Evolutionary conservation across 2,797 vertebrate species (phyloP), one percentile per base, ranked within the genome.

Genomic region (Anisognathus igniventris): DNA sequence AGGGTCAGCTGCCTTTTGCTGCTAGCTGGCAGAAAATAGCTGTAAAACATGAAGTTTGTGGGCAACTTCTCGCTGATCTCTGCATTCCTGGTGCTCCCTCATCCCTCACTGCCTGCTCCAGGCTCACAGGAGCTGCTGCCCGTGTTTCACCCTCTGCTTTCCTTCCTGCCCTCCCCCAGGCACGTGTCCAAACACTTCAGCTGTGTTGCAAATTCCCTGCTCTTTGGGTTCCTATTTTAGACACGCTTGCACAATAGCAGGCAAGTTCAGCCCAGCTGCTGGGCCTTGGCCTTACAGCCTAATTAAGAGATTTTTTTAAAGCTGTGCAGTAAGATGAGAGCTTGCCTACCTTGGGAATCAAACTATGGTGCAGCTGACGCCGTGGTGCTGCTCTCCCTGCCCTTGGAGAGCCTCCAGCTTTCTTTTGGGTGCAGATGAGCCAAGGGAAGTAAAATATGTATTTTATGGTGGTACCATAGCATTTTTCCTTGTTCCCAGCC

Each of bases 401-500:
- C 56, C 45, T n/a, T 76, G 40, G 2, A 44, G 23, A 87, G n/a
- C 70, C n/a, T 50, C 57, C 2, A 3, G 50, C 78, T 85, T 73
- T 12, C 27, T 64, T 64, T 65, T 35, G 45, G 39, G 8, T 2
- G 16, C 30, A 66, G n/a, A 6, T 14, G 20, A 77, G 56, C 7
- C 2, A 10, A 6, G 7, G 35, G 27, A 27, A 48, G 48, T 28
- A 7, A 70, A 73, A 4, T 2, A 4, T 9, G 9, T 56, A 15
- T 14, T 80, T 64, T 24, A 5, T 7, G 0, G 37, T 4, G 1
- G 7, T 22, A 1, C 47, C 24, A 14, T 13, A 14, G 58, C 7
- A 5, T 48, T 64, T 44, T 42, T 57, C 9, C 48, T 31, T 45
- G 13, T 75, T 58, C 25, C 54, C 50, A 53, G 21, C 16, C 44